Base-by-base conservation (phyloP, 2,888 invertebrate genomes). In the Hemicrepidius hirtus region DNA sequence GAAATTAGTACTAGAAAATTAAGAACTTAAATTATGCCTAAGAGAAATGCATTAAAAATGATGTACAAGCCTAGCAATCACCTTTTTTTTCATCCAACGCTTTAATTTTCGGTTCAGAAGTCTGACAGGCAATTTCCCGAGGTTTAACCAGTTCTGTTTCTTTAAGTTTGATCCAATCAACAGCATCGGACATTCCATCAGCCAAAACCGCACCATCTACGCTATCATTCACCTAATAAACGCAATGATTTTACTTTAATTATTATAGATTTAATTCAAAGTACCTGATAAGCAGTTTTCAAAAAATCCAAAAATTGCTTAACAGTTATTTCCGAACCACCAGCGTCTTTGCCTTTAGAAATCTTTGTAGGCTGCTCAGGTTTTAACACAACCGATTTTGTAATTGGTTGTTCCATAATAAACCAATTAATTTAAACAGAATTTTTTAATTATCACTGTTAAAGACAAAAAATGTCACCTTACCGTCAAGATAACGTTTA, bases 221-320 rank as follows among this genome's bases (percentile, higher is more conserved):
- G 74, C 84, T 88, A 41, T 88, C 87, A 69, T 88, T 87, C 2
- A 84, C 83, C 84, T 84, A 60, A 53, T 49, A 16, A 66, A 9
- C 21, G 13, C 6, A 37, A 37, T 50, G 3, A 40, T 13, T n/a
- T 10, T 3, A 18, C 16, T 13, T 32, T 16, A 40, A n/a, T 3
- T 24, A 13, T 13, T 44, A 9, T 10, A 1, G n/a, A 0, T 20
- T 6, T n/a, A 9, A 10, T 4, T 35, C 20, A 40, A 49, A 7
- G 4, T 73, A 93, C 91, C 86, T 92, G 92, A 84, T 93, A 93
- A 0, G 93, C 93, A 6, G 92, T 92, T 83, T 91, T 91, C 87
- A 93, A 89, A 81, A 93, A 93, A 81, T 92, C 92, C 79, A 93
- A 90, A 81, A 93, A 93, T 79, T 92, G 91, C 83, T 91, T 90